Conservation (phyloP, 2,888 invertebrate genomes). For the Nemotelus pantherinus region DNA sequence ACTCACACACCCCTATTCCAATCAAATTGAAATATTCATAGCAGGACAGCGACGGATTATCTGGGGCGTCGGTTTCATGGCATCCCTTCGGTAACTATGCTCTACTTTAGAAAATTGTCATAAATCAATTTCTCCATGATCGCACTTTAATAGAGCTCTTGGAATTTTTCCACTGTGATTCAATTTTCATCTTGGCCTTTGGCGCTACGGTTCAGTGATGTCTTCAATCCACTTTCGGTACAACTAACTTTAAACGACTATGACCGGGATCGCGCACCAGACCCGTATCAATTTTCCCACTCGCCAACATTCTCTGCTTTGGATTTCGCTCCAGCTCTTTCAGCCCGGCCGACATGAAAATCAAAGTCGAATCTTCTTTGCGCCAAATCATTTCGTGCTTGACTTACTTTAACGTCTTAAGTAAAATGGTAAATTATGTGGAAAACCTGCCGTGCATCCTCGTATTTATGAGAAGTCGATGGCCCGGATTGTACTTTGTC, state of each 20-base stretch:
- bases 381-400: constrained; percentile 49
- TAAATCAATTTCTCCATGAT: constrained; percentile 49
- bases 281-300: too few species aligned
- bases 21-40: constrained; percentile 16
- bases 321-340: not conserved
- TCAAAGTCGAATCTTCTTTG: constrained; percentile 11
- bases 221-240: not conserved
- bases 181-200: not conserved
- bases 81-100: not conserved
- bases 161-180: constrained; percentile 30
- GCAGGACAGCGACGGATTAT: constrained; percentile 27
- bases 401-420: constrained; percentile 48
- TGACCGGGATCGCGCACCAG: too few species aligned
- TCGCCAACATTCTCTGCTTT: not conserved
- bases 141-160: constrained; percentile 48
- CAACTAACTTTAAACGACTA: not conserved
- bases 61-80: constrained; percentile 44
- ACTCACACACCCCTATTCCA: constrained; percentile 3
- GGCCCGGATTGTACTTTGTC: not conserved
- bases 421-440: constrained; percentile 47
- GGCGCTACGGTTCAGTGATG: not conserved
- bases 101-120: constrained; percentile 31
- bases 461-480: constrained; percentile 12
- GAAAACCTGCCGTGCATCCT: constrained; percentile 33
- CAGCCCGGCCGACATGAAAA: constrained; percentile 11